A percentile compares a stretch with the other conserved stretches of the same genome.
Evolutionary conservation across 2,113 vertebrate genomes (phyloP).

Genomic region (Hucho hucho): DNA sequence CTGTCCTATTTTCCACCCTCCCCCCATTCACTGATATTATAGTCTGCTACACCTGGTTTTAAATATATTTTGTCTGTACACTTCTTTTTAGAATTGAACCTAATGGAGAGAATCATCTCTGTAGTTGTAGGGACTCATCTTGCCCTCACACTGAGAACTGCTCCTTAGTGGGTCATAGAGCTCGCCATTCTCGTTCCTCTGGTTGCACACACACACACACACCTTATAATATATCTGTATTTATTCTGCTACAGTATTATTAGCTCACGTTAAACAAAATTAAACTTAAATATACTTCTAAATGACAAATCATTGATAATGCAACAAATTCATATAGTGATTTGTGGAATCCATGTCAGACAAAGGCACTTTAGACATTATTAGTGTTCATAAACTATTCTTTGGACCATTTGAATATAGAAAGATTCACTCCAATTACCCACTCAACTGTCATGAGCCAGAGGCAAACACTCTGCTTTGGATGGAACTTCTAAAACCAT

Average conservation of each 20-base stretch:
- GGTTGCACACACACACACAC: conserved; percentile 3
- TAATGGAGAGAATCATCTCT: conserved; percentile 45
- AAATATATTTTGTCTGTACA: neutral
- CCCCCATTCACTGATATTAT: conserved; percentile 2
- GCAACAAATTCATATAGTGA: too few species aligned
- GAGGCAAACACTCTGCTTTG: neutral
- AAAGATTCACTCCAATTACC: neutral
- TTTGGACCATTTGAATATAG: neutral
- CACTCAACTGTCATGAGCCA: neutral
- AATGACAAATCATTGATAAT: too few species aligned
- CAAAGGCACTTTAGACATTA: neutral
- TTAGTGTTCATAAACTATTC: neutral
- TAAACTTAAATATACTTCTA: too few species aligned
- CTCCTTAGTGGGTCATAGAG: conserved; percentile 51
- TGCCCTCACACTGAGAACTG: conserved; percentile 37
- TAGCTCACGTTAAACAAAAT: too few species aligned
- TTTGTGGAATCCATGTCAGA: too few species aligned
- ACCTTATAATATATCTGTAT: neutral
- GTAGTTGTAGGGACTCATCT: conserved; percentile 48
- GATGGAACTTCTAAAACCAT: neutral
- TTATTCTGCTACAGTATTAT: too few species aligned
- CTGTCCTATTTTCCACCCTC: conserved; percentile 11
- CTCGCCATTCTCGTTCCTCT: conserved; percentile 18
- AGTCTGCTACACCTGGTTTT: neutral
- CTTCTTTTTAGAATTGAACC: neutral